These are phyloP conservation scores for Chaetops frenatus DNA, from an alignment of 2,113 vertebrate species.

Conservation along the genomic window DNA sequence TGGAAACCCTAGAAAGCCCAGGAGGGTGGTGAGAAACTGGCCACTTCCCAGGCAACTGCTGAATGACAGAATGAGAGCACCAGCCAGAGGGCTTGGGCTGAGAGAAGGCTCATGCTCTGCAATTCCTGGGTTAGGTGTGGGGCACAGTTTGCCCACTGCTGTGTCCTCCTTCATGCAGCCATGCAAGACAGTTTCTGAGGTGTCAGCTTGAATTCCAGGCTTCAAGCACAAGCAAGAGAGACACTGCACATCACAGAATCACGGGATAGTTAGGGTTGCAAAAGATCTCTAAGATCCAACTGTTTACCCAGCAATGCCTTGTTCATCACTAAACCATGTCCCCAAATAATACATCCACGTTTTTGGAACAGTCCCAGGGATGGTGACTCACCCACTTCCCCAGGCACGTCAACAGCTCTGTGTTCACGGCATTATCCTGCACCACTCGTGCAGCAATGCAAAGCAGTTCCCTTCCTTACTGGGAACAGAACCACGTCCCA, in stretches of 20 bases:
- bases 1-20: neutral
- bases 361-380: neutral
- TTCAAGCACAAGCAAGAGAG: neutral
- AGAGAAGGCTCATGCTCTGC: neutral
- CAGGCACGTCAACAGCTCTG: neutral
- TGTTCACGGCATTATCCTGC: neutral
- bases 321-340: neutral
- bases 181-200: neutral
- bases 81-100: neutral
- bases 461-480: neutral
- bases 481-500: neutral
- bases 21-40: neutral
- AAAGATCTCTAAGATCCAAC: neutral
- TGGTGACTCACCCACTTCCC: neutral
- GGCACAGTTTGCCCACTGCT: neutral
- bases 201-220: neutral
- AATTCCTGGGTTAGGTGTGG: neutral
- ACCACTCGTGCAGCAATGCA: neutral
- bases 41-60: neutral
- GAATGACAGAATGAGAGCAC: neutral
- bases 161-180: neutral
- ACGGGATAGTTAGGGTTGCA: neutral
- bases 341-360: fast-evolving
- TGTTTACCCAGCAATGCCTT: neutral
- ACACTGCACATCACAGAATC: neutral